Conservation (phyloP, 2,113 vertebrate species). For the Solea senegalensis region DNA sequence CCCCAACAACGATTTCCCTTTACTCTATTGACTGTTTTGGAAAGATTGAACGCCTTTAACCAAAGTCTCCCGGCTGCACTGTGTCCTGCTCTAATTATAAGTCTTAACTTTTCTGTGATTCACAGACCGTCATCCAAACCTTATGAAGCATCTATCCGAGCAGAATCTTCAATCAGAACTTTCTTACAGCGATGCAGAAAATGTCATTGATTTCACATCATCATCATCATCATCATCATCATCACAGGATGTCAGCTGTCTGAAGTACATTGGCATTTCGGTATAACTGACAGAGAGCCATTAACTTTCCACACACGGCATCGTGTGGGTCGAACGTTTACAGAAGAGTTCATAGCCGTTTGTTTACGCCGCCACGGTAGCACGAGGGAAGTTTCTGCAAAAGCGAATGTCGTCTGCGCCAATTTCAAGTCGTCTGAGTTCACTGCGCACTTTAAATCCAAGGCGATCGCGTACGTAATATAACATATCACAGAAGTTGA, state of each 20-base stretch:
- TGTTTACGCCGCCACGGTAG: no score
- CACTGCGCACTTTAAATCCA: no score
- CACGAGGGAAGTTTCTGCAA: background rate
- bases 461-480: no score
- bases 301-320: background rate
- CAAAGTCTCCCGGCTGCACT: no score
- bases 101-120: background rate
- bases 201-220: background rate
- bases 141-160: slow-evolving; percentile 4
- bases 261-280: no score
- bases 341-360: no score
- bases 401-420: no score
- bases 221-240: background rate
- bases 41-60: no score
- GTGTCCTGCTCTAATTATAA: background rate
- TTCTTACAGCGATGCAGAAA: slow-evolving; percentile 7
- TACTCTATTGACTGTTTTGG: background rate
- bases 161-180: slow-evolving; percentile 8
- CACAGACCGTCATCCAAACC: slow-evolving; percentile 19
- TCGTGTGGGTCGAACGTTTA: background rate
- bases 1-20: no score
- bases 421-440: no score
- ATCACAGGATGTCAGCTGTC: slow-evolving; percentile 4
- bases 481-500: no score
- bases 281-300: background rate